These are phyloP conservation scores for Otocyon megalotis DNA, from an alignment of 2,113 vertebrate species.

Conservation along the genomic window DNA sequence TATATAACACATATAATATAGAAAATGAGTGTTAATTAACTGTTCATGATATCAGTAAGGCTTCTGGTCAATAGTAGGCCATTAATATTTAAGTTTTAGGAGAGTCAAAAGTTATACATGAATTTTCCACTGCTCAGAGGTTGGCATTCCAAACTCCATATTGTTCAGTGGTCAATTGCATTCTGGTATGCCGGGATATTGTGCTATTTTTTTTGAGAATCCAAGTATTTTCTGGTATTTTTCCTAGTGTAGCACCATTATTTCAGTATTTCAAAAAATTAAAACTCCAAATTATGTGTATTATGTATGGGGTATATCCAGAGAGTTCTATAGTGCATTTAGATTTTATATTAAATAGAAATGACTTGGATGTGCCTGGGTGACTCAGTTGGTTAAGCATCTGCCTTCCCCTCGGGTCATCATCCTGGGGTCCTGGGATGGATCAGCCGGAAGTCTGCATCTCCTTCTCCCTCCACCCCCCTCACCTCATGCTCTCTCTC, in stretches of 20 bases:
- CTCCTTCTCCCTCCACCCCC: background rate
- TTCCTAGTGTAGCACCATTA: background rate
- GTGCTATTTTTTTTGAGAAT: background rate
- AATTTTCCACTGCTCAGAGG: background rate
- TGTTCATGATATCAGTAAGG: background rate
- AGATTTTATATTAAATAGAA: background rate
- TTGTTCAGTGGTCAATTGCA: background rate
- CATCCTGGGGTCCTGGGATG: background rate
- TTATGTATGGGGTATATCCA: background rate
- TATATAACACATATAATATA: background rate
- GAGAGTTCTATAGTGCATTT: background rate
- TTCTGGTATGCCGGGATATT: background rate
- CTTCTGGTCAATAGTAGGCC: background rate
- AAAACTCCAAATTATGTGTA: background rate
- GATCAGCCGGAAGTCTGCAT: background rate
- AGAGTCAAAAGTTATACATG: background rate
- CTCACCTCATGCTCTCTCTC: background rate
- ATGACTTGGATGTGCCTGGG: background rate
- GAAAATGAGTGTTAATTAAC: background rate
- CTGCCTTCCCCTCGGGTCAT: background rate
- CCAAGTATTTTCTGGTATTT: background rate
- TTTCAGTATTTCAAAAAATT: conserved; percentile 29
- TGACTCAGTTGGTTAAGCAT: background rate
- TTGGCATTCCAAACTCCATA: background rate
- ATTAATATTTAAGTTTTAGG: background rate